phyloP scores from a whole-genome alignment of 2,113 vertebrate species.

The Austrofundulus limnaeus region DNA sequence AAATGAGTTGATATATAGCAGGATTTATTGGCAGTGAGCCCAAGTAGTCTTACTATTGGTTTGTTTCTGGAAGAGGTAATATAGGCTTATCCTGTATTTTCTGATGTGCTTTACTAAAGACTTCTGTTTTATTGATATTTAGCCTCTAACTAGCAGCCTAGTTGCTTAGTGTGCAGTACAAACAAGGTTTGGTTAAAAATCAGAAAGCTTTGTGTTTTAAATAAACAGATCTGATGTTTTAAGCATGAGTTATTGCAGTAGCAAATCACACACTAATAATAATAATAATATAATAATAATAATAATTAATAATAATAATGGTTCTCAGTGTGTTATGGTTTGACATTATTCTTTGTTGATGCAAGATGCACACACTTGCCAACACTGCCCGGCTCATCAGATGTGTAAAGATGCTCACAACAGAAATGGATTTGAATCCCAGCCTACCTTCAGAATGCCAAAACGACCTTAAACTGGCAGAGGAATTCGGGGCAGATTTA shows the following conservation, averaged over 20 bases:
- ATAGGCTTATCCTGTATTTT: slow-evolving; percentile 31
- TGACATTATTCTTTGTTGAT: slow-evolving; percentile 28
- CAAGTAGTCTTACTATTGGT: slow-evolving; percentile 20
- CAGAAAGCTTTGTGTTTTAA: slow-evolving; percentile 24
- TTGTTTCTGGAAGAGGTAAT: slow-evolving; percentile 28
- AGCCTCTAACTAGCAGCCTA: slow-evolving; percentile 28
- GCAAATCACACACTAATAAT: too few species aligned
- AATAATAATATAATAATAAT: too few species aligned
- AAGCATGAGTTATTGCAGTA: slow-evolving; percentile 17
- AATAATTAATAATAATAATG: too few species aligned
- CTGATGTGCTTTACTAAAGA: slow-evolving; percentile 16
- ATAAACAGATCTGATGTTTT: slow-evolving; percentile 27
- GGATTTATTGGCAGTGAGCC: slow-evolving; percentile 19
- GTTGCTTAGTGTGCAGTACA: slow-evolving; percentile 13
- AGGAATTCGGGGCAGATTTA: slow-evolving; percentile 40
- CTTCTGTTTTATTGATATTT: slow-evolving; percentile 35
- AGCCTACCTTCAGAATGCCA: slow-evolving; percentile 12
- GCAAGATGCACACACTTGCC: slow-evolving; percentile 17
- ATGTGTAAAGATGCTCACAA: slow-evolving; percentile 28
- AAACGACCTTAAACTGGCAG: slow-evolving; percentile 43
- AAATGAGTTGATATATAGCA: slow-evolving; percentile 26
- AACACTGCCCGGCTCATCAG: slow-evolving; percentile 7
- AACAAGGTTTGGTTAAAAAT: slow-evolving; percentile 24
- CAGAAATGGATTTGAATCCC: slow-evolving; percentile 17
- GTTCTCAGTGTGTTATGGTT: too few species aligned